Percentiles rank a stretch among this genome's conserved stretches.
These are phyloP conservation scores for Spisula solida DNA, from an alignment of 2,888 invertebrate genomes.

Conservation along the genomic window DNA sequence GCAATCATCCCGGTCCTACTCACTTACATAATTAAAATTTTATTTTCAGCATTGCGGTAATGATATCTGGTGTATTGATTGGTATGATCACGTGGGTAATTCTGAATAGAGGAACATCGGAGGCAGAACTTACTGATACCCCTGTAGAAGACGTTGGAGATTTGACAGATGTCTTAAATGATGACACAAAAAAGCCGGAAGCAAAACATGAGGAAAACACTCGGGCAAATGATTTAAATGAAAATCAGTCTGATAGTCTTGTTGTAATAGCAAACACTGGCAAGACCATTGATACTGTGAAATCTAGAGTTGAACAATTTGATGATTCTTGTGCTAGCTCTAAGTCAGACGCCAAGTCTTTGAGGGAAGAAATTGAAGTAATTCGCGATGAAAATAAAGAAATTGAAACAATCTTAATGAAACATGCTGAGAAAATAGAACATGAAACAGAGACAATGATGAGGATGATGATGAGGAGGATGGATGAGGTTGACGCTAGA, in stretches of 20 bases:
- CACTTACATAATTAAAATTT: no score
- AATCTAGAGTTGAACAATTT: not conserved
- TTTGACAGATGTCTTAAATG: no score
- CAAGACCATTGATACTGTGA: not conserved
- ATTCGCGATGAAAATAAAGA: not conserved
- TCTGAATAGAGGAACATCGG: no score
- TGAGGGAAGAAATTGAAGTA: not conserved
- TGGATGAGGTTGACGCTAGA: not conserved
- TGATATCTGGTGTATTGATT: no score
- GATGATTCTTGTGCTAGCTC: not conserved
- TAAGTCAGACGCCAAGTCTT: not conserved
- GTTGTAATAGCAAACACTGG: not conserved
- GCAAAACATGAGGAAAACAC: not conserved
- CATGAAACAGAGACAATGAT: not conserved
- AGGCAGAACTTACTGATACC: no score
- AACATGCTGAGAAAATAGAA: not conserved
- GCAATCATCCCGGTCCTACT: no score
- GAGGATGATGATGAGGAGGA: not conserved
- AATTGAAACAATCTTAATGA: not conserved
- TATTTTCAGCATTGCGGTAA: no score
- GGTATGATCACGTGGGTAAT: no score
- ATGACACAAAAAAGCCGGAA: not conserved
- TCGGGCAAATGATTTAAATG: not conserved
- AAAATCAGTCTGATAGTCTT: not conserved
- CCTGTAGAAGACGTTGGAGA: no score